Percentiles rank a stretch among this genome's conserved stretches.
Evolutionary conservation across 2,888 invertebrate species (phyloP).

Genomic region (Drosophila macrospina): DNA sequence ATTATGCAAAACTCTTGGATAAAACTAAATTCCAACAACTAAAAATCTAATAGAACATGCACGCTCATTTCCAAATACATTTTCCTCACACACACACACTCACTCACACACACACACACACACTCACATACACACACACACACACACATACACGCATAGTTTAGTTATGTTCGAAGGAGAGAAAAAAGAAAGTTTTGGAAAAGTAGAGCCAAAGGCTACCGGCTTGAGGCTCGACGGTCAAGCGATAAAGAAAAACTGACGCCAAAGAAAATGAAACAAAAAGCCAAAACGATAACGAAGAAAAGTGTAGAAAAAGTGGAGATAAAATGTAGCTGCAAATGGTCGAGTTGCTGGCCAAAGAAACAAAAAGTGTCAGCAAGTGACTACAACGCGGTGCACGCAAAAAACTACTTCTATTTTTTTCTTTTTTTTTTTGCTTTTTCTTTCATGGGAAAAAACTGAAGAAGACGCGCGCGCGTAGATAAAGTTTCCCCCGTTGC

Average conservation of each 20-base stretch:
- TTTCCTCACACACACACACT: constrained; percentile 25
- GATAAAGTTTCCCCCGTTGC: constrained; percentile 62
- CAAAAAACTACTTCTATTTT: constrained; percentile 54
- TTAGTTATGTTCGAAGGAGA: constrained; percentile 5
- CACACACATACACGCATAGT: constrained; percentile 19
- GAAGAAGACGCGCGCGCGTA: constrained; percentile 45
- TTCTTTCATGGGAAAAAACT: constrained; percentile 52
- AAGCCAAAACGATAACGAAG: neutral
- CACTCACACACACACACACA: constrained; percentile 12
- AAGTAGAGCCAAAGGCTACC: constrained; percentile 35
- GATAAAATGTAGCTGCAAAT: constrained; percentile 69
- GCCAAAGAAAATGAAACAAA: constrained; percentile 42
- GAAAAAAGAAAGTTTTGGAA: constrained; percentile 20
- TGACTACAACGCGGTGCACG: constrained; percentile 39
- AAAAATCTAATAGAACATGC: constrained; percentile 24
- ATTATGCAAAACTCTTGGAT: constrained; percentile 65
- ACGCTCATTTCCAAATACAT: constrained; percentile 4
- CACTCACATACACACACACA: constrained; percentile 24
- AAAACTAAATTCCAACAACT: constrained; percentile 55
- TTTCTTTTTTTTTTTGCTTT: constrained; percentile 10
- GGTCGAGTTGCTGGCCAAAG: constrained; percentile 50
- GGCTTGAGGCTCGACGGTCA: constrained; percentile 58
- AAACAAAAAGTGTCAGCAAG: constrained; percentile 76
- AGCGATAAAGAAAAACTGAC: constrained; percentile 70
- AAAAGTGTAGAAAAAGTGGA: constrained; percentile 24